phyloP scores from a whole-genome alignment of 2,797 vertebrate species.

The Caiman crocodilus region DNA sequence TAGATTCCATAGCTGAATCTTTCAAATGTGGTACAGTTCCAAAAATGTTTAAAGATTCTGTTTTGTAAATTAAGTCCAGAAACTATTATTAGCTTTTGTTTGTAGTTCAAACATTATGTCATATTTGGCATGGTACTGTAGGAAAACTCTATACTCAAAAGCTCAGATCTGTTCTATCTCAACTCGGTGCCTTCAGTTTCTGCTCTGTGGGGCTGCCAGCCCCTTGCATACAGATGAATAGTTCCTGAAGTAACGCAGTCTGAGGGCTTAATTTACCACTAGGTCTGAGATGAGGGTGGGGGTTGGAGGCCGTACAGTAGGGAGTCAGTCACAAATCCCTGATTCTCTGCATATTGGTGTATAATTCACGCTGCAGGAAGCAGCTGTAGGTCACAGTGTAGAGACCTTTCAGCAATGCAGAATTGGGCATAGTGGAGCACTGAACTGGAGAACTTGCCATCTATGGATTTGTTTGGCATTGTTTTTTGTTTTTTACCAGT shows the following conservation, averaged over 20 bases:
- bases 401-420: neutral
- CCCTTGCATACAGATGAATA: conserved; percentile 13
- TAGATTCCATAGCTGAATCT: conserved; percentile 48
- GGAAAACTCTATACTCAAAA: conserved; percentile 59
- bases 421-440: neutral
- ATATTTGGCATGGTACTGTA: conserved; percentile 70
- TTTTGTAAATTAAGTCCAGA: conserved; percentile 79
- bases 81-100: conserved; percentile 82
- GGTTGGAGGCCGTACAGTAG: neutral
- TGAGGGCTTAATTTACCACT: conserved; percentile 24
- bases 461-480: neutral
- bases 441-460: neutral
- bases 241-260: conserved; percentile 24
- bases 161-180: conserved; percentile 65
- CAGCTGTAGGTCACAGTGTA: conserved; percentile 16
- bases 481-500: conserved; percentile 33
- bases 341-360: conserved; percentile 32
- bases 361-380: neutral
- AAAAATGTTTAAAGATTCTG: conserved; percentile 73
- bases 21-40: conserved; percentile 64
- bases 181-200: neutral
- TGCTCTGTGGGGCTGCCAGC: conserved; percentile 4
- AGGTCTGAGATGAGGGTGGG: conserved; percentile 10
- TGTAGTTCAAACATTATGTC: conserved; percentile 79
- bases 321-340: neutral